Evolutionary conservation across 2,113 vertebrate genomes (phyloP), one percentile per base, ranked within the genome.

Genomic region (Trogon surrucura): DNA sequence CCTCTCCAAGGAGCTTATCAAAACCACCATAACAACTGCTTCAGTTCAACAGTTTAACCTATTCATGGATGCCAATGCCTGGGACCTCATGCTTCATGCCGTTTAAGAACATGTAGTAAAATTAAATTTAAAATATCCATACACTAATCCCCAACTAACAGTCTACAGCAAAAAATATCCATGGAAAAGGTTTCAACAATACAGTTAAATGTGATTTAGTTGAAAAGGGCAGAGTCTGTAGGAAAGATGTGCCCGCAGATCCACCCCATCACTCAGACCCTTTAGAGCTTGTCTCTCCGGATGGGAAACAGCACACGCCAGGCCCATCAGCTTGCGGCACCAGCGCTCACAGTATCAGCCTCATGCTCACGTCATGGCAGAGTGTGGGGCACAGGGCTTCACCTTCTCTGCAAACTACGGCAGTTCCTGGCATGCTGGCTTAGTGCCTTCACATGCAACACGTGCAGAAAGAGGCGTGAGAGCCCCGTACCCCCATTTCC

Each of bases 321-420:
- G 1, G 66, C 38, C 26, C 13, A 4, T 5, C 23, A 25, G 41
- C 53, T 65, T 23, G 30, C 9, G 16, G 23, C 58, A 34, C 1
- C 14, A 58, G 29, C 13, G 7, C 47, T 32, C 26, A 12, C 25
- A 38, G 36, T 45, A 16, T 65, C 65, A 57, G 36, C 44, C 7
- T 65, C 11, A 22, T 9, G 1, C 57, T 9, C 26, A 0, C 67
- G 47, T n/a, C 7, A 1, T 7, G n/a, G 45, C 26, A 3, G 13
- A 3, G 25, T 17, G 45, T 5, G 5, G 17, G 38, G 56, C 9
- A 9, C 7, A 7, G 20, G 36, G 56, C 48, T 75, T 44, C 32
- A 61, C 62, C 61, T 61, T 69, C 30, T 48, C 41, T 25, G 66
- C 61, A 30, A n/a, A 53, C n/a, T 6, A 6, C 19, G 25, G 66